Percentiles rank a stretch among this genome's conserved stretches.
Evolutionary conservation across 1,140 invertebrate genomes (phyloP).

Genomic region (Ceratosolen solmsi): DNA sequence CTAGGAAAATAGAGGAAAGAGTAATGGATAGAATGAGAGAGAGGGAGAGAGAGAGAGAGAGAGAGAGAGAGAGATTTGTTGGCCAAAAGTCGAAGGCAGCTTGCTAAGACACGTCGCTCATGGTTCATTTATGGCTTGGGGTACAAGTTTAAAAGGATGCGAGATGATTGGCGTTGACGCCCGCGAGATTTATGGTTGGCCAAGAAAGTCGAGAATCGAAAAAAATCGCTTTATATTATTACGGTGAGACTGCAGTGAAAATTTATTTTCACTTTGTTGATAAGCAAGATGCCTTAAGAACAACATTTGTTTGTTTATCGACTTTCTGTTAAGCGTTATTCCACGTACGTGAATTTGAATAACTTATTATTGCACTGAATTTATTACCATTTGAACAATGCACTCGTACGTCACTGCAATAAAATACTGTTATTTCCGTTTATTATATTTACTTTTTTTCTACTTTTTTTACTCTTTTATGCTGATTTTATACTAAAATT

Average conservation of each 20-base stretch:
- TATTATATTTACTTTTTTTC: too few relatives aligned
- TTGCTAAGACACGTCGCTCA: slow-evolving; percentile 50
- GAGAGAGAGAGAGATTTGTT: neutral
- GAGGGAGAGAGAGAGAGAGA: slow-evolving; percentile 1
- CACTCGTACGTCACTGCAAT: too few relatives aligned
- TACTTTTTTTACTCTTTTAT: too few relatives aligned
- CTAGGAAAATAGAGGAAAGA: neutral
- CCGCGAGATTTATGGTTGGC: slow-evolving; percentile 64
- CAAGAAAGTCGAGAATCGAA: slow-evolving; percentile 48
- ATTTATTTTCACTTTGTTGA: slow-evolving; percentile 18
- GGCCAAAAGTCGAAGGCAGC: slow-evolving; percentile 13
- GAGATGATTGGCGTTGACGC: slow-evolving; percentile 68
- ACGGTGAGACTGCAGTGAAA: neutral
- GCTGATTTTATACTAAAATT: too few relatives aligned
- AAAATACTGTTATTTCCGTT: too few relatives aligned
- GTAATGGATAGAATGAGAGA: slow-evolving; percentile 20
- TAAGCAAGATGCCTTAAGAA: neutral
- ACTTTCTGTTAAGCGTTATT: neutral
- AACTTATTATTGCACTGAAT: neutral
- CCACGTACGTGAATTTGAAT: neutral
- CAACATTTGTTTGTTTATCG: neutral
- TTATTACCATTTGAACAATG: too few relatives aligned
- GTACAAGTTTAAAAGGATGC: slow-evolving; percentile 52
- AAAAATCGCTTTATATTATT: neutral
- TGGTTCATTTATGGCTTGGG: slow-evolving; percentile 53